Evolutionary conservation across 2,888 invertebrate genomes (phyloP), one percentile per base, ranked within the genome.

Genomic region (Eupithecia subfuscata): DNA sequence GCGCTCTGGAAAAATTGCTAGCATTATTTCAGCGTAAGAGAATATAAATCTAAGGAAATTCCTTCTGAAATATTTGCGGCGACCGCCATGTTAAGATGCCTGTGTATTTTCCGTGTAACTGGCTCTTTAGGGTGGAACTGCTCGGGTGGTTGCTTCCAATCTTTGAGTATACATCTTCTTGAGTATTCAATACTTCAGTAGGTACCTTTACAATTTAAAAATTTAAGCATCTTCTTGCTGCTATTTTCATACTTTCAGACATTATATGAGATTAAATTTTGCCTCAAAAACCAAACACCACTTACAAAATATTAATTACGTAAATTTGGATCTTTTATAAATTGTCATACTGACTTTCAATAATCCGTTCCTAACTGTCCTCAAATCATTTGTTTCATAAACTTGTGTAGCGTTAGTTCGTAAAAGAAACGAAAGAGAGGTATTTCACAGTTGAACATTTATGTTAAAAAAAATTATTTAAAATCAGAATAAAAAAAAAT

Each of bases 11-110:
- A 76, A 75, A 73, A 76, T 76, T 70, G 73, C 76, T 7, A 60
- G 70, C 76, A 76, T 76, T 76, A 76, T 60, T 73, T 71, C 30
- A 30, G 67, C 40, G 63, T 73, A 73, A 70, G 70, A 63, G 73
- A 76, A 76, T 70, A 76, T 76, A 73, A 76, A 76, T 76, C 70
- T 76, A 22, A 4, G 63, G 73, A 48, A 75, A 73, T 73, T 70
- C 70, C 60, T 76, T 73, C 73, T 52, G 68, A 25, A 71, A 75
- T 72, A 73, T 70, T 68, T 70, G 76, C 25, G 60, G 70, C 40
- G 34, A 74, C 67, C 40, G 65, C 56, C 65, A 67, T 70, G 74
- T 71, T 52, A 68, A 43, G 67, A 70, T 60, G 37, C 14, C 60
- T 60, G 60, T 60, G 60, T 60, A 60, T 60, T 60, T 60, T 60